These are phyloP conservation scores for Metellina segmentata DNA, from an alignment of 2,888 invertebrate species.

Conservation along the genomic window DNA sequence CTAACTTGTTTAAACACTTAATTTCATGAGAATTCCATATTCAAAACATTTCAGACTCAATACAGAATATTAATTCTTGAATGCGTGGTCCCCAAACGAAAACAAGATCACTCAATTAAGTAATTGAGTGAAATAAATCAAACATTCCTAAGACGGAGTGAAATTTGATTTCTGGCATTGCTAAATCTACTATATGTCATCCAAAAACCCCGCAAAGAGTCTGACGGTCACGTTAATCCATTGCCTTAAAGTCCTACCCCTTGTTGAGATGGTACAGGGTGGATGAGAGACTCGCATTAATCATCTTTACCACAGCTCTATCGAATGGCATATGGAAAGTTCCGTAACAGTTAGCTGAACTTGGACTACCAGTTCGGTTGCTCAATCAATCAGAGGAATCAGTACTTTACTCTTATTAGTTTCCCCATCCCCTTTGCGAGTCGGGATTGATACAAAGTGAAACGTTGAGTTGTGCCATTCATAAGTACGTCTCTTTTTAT, in stretches of 20 bases:
- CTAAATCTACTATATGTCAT: background rate
- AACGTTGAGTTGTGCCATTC: background rate
- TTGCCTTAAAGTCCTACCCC: background rate
- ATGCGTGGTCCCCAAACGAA: too few species aligned
- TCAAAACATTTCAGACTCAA: too few species aligned
- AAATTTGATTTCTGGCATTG: background rate
- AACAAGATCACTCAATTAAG: too few species aligned
- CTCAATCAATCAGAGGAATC: background rate
- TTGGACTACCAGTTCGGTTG: background rate
- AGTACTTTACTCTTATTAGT: background rate
- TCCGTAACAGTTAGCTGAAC: background rate
- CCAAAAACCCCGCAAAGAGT: background rate
- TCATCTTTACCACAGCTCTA: background rate
- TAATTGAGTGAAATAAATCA: background rate
- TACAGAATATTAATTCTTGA: too few species aligned
- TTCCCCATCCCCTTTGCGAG: background rate
- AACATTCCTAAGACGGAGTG: background rate
- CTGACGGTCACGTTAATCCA: background rate
- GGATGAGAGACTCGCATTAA: background rate
- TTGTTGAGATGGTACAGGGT: background rate
- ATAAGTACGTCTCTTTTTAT: too few species aligned
- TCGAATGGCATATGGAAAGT: background rate
- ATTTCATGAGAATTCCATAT: too few species aligned
- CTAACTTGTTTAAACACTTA: too few species aligned
- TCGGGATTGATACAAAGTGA: background rate